phyloP scores from a whole-genome alignment of 37 sponge, comb jelly and placozoan species.

The Crambe crambe region DNA sequence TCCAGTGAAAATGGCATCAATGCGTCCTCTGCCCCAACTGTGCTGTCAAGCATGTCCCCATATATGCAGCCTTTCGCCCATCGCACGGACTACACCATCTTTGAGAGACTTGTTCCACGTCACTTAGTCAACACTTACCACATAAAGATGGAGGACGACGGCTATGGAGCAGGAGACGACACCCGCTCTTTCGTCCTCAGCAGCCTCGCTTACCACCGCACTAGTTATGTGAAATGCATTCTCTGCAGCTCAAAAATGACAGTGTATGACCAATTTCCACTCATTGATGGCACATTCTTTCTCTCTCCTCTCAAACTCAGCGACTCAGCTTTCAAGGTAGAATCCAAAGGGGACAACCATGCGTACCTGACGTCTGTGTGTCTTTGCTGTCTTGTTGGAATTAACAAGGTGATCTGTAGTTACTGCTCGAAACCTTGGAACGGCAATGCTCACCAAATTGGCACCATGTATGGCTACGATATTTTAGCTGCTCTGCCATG shows the following conservation, averaged over 20 bases:
- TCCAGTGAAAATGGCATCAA: slow-evolving; percentile 58
- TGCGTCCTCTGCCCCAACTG: slow-evolving; percentile 7
- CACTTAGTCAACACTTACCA: slow-evolving; percentile 86
- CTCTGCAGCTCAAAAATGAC: slow-evolving; percentile 67
- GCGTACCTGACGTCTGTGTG: slow-evolving; percentile 83
- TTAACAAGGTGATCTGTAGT: slow-evolving; percentile 65
- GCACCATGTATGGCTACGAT: slow-evolving; percentile 93
- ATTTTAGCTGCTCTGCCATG: slow-evolving; percentile 89
- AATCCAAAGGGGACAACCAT: slow-evolving; percentile 60
- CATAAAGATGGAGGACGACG: slow-evolving; percentile 96
- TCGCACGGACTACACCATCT: slow-evolving; percentile 72
- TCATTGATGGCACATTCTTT: slow-evolving; percentile 88
- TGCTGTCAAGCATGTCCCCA: slow-evolving; percentile 7
- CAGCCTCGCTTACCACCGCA: slow-evolving; percentile 70
- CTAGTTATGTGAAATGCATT: slow-evolving; percentile 75
- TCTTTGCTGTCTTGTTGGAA: slow-evolving; percentile 75
- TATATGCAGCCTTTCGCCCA: slow-evolving; percentile 81
- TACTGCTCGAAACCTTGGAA: slow-evolving; percentile 82
- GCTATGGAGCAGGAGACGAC: slow-evolving; percentile 87
- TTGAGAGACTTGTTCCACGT: slow-evolving; percentile 67
- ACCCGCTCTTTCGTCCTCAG: slow-evolving; percentile 80
- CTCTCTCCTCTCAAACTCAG: slow-evolving; percentile 66
- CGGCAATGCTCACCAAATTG: slow-evolving; percentile 84
- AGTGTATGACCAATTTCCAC: slow-evolving; percentile 92
- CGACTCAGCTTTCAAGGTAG: slow-evolving; percentile 60